These are phyloP conservation scores for Drymonia ruficornis DNA, from an alignment of 2,888 invertebrate species.

Conservation along the genomic window DNA sequence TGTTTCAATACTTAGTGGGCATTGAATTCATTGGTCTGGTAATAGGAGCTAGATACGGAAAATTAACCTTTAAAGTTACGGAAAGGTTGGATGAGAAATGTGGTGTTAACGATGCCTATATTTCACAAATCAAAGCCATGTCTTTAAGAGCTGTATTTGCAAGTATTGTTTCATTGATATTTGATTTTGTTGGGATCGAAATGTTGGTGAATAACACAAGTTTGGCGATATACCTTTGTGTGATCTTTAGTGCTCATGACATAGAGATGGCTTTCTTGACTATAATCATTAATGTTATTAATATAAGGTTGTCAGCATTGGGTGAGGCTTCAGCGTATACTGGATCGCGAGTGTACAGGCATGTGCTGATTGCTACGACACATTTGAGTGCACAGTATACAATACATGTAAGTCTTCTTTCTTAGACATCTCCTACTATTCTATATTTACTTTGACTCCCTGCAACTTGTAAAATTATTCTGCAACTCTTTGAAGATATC, in stretches of 20 bases:
- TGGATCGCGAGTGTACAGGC: conserved; percentile 58
- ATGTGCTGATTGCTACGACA: conserved; percentile 53
- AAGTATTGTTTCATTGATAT: conserved; percentile 33
- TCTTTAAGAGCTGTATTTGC: conserved; percentile 24
- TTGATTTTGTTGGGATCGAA: conserved; percentile 48
- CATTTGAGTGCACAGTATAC: conserved; percentile 59
- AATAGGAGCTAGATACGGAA: conserved; percentile 32
- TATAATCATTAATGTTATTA: conserved; percentile 55
- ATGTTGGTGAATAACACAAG: conserved; percentile 25
- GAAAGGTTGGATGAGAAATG: conserved; percentile 55
- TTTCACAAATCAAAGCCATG: conserved; percentile 27
- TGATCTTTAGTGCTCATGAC: conserved; percentile 58
- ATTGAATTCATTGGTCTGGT: conserved; percentile 42
- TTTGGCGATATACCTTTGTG: conserved; percentile 35
- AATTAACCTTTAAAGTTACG: conserved; percentile 40
- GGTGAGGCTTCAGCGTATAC: conserved; percentile 30
- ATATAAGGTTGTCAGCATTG: conserved; percentile 50
- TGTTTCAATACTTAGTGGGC: conserved; percentile 39
- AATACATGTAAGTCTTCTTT: conserved; percentile 44
- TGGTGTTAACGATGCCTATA: conserved; percentile 35
- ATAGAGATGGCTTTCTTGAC: conserved; percentile 56
- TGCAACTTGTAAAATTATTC: too few species aligned
- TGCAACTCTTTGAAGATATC: too few species aligned
- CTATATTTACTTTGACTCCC: too few species aligned
- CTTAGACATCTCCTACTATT: background rate